Evolutionary conservation across 2,797 vertebrate genomes (phyloP).

Genomic region (Tolypeutes matacus): DNA sequence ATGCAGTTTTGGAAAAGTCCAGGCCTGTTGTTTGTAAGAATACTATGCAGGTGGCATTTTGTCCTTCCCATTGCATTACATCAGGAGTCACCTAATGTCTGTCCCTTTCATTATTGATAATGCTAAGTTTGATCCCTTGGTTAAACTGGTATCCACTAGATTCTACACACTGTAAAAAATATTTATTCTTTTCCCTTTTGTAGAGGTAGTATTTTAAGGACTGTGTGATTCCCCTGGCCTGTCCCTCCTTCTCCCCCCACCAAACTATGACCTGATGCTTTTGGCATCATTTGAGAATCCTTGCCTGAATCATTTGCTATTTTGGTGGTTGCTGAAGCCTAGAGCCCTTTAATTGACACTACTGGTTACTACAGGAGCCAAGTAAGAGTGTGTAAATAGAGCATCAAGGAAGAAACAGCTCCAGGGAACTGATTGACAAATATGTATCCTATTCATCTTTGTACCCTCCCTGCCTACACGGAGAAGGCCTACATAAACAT

Average conservation of each 20-base stretch:
- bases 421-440: not conserved
- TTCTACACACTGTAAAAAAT: not conserved
- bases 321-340: not conserved
- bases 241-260: not conserved
- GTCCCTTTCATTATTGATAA: not conserved
- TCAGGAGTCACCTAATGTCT: not conserved
- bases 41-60: not conserved
- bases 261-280: not conserved
- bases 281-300: not conserved
- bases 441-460: not conserved
- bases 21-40: not conserved
- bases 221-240: not conserved
- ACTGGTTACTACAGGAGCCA: not conserved
- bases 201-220: not conserved
- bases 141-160: not conserved
- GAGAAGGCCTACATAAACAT: not conserved
- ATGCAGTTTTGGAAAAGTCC: not conserved
- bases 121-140: not conserved
- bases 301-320: not conserved
- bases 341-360: not conserved
- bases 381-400: not conserved
- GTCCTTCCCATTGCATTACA: not conserved
- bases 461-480: not conserved
- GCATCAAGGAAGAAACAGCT: not conserved
- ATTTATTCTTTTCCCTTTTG: constrained; percentile 5